Percentiles rank a stretch among this genome's conserved stretches.
Evolutionary conservation across 2,888 invertebrate species (phyloP).

Genomic region (Oligia strigilis): DNA sequence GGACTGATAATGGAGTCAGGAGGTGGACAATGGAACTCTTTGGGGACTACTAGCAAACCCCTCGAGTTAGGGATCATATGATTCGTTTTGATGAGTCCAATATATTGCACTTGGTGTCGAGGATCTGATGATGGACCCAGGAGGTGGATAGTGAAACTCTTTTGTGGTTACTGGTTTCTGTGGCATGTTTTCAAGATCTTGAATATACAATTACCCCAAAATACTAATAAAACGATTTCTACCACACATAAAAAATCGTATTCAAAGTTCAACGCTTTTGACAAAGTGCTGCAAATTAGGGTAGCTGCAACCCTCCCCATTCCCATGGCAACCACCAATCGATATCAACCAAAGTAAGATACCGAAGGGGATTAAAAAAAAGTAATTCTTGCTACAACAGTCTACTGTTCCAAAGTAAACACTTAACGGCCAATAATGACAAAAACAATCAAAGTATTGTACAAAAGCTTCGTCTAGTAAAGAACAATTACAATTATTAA

Average conservation of each 20-base stretch:
- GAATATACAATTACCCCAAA: neutral
- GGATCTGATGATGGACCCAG: too few species aligned
- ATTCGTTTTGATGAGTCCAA: too few species aligned
- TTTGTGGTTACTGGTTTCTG: too few species aligned
- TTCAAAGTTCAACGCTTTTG: neutral
- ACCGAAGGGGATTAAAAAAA: neutral
- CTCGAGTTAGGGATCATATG: too few species aligned
- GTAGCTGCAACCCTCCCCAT: slow-evolving; percentile 10
- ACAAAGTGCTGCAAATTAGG: neutral
- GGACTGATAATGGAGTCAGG: too few species aligned
- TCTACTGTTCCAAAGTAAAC: neutral
- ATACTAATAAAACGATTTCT: neutral
- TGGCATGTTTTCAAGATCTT: neutral
- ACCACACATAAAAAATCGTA: neutral
- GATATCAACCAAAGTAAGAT: slow-evolving; percentile 46
- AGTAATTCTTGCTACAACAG: neutral
- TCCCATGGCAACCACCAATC: slow-evolving; percentile 43
- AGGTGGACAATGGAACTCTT: too few species aligned
- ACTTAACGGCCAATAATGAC: neutral
- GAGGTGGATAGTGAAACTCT: too few species aligned
- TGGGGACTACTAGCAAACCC: too few species aligned
- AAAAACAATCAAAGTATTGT: neutral
- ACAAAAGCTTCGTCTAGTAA: neutral
- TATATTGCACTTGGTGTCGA: too few species aligned
- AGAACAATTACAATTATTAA: slow-evolving; percentile 1